A percentile compares a stretch with the other conserved stretches of the same genome.
These are phyloP conservation scores for Ptilorrhoa leucosticta DNA, from an alignment of 2,113 vertebrate genomes.

Conservation along the genomic window DNA sequence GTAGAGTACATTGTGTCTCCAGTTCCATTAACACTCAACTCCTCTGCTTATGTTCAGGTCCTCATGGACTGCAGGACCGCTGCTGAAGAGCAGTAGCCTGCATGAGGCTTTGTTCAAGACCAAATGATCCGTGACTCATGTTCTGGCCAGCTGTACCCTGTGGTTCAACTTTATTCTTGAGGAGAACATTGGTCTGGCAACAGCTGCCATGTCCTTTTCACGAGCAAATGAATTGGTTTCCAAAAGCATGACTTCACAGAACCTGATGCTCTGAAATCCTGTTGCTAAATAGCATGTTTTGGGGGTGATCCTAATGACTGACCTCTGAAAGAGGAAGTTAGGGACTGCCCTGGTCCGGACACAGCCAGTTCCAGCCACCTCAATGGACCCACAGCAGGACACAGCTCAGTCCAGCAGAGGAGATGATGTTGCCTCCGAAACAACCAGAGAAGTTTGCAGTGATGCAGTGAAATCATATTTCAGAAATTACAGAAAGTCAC, in stretches of 20 bases:
- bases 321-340: neutral
- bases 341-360: too few relatives aligned
- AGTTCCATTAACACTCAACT: neutral
- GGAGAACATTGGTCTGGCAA: neutral
- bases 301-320: neutral
- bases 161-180: neutral
- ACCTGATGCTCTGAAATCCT: neutral
- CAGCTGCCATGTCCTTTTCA: neutral
- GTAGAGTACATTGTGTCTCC: neutral
- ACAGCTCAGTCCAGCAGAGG: neutral
- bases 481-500: neutral
- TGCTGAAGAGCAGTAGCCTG: neutral
- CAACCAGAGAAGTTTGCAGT: neutral
- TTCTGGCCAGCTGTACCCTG: neutral
- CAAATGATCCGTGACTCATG: accelerated
- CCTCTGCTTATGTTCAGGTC: neutral
- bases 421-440: neutral
- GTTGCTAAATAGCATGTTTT: neutral
- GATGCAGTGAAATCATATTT: neutral
- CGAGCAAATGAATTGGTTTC: neutral
- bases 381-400: accelerated
- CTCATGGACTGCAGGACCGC: neutral
- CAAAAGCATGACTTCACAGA: neutral
- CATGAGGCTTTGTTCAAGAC: neutral
- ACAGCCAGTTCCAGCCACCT: neutral